Percentiles rank a stretch among this genome's conserved stretches.
Conservation (phyloP, 2,113 vertebrate genomes). For the Cnemophilus loriae region DNA sequence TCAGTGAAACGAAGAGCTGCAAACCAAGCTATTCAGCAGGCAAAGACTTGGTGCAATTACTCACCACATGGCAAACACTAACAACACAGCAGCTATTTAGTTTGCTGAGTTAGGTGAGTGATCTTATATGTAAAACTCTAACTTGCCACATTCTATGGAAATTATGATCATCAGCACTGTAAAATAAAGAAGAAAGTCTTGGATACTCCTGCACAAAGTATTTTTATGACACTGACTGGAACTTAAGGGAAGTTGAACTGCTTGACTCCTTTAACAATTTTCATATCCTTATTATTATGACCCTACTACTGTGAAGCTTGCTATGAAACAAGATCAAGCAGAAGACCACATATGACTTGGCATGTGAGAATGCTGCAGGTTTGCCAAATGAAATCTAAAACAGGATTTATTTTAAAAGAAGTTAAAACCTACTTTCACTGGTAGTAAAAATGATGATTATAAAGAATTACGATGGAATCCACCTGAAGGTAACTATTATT, state of each 20-base stretch:
- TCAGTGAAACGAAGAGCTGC: slow-evolving; percentile 60
- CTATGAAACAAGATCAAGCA: not conserved
- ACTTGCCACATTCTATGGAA: not conserved
- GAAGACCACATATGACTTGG: not conserved
- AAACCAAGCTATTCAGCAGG: slow-evolving; percentile 8
- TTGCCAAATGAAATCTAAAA: not conserved
- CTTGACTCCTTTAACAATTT: not conserved
- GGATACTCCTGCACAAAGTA: not conserved
- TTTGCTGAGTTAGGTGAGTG: not conserved
- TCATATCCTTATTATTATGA: not conserved
- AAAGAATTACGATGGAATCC: not conserved
- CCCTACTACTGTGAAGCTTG: not conserved
- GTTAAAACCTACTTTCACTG: not conserved
- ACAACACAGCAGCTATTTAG: not conserved
- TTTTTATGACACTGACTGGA: not conserved
- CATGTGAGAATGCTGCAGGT: not conserved
- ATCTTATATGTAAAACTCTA: not conserved
- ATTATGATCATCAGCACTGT: not conserved
- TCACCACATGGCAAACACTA: not conserved
- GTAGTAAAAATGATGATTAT: not conserved
- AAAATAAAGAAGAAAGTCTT: not conserved
- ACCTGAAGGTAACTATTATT: not conserved
- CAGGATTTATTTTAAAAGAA: not conserved
- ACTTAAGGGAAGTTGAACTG: not conserved
- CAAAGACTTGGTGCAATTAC: not conserved